These are phyloP conservation scores for Metacarcinus magister DNA, from an alignment of 2,888 invertebrate genomes.

Conservation along the genomic window DNA sequence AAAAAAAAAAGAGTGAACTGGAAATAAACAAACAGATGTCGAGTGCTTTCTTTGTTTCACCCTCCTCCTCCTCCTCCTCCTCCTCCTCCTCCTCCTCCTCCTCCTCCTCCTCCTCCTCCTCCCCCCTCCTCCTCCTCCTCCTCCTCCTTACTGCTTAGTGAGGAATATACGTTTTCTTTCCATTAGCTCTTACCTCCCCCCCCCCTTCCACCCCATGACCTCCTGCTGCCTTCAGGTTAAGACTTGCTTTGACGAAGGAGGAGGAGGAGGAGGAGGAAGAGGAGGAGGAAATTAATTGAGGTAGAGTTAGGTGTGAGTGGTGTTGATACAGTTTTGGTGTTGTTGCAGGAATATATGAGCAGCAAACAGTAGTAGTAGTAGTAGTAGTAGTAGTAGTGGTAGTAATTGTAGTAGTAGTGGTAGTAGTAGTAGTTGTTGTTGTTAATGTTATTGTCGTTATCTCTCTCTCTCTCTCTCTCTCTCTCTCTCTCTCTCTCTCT, in stretches of 20 bases:
- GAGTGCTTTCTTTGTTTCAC: background rate
- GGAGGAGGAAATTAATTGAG: too few species aligned
- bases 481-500: slow-evolving; percentile 53
- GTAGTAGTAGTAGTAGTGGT: background rate
- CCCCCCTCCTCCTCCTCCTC: too few species aligned
- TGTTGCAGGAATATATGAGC: background rate
- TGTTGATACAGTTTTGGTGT: too few species aligned
- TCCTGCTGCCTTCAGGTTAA: background rate
- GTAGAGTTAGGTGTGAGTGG: too few species aligned
- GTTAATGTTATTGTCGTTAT: background rate
- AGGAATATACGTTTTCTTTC: slow-evolving; percentile 14
- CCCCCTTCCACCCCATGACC: background rate
- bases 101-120: background rate
- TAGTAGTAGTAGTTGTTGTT: background rate
- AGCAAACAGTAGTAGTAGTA: background rate
- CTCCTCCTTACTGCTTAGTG: background rate
- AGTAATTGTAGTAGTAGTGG: background rate
- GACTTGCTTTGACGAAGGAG: background rate
- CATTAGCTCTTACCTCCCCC: background rate
- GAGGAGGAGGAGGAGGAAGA: background rate
- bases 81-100: background rate
- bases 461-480: slow-evolving; percentile 48
- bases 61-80: background rate
- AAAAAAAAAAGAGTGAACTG: background rate
- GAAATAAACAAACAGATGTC: background rate